Percentiles rank a stretch among this genome's conserved stretches.
Conservation (phyloP, 2,888 invertebrate species). For the Trissolcus brochymenae region DNA sequence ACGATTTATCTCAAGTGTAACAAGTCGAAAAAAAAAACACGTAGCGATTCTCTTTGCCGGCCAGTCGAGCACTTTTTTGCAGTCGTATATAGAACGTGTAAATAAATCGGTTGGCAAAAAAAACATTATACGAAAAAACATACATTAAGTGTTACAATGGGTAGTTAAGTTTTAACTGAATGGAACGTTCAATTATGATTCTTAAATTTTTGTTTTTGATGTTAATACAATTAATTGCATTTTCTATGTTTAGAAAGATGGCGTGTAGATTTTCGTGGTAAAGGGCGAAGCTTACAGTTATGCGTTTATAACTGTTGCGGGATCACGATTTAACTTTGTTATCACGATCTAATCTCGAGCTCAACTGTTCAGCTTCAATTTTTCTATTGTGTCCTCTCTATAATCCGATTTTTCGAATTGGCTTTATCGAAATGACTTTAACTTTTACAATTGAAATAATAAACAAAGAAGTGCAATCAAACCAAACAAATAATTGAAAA, state of each 20-base stretch:
- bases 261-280: too few species aligned
- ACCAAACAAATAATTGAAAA: not conserved
- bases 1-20: conserved; percentile 35
- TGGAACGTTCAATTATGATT: too few species aligned
- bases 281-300: too few species aligned
- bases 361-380: conserved; percentile 13
- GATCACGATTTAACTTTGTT: conserved; percentile 21
- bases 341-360: conserved; percentile 19
- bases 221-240: too few species aligned
- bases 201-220: not conserved
- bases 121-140: not conserved
- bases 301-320: conserved; percentile 6
- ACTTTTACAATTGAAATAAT: not conserved
- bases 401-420: conserved; percentile 7
- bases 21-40: conserved; percentile 30
- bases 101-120: conserved; percentile 11
- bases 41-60: conserved; percentile 6
- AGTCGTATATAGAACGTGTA: conserved; percentile 6
- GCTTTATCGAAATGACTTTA: not conserved
- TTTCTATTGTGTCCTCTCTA: conserved; percentile 22
- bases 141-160: too few species aligned
- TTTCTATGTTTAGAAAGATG: not conserved
- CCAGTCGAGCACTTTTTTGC: conserved; percentile 2
- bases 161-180: too few species aligned
- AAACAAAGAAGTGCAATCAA: not conserved